Base-by-base conservation (phyloP, 23 tunicate species). In the Clavelina lepadiformis region DNA sequence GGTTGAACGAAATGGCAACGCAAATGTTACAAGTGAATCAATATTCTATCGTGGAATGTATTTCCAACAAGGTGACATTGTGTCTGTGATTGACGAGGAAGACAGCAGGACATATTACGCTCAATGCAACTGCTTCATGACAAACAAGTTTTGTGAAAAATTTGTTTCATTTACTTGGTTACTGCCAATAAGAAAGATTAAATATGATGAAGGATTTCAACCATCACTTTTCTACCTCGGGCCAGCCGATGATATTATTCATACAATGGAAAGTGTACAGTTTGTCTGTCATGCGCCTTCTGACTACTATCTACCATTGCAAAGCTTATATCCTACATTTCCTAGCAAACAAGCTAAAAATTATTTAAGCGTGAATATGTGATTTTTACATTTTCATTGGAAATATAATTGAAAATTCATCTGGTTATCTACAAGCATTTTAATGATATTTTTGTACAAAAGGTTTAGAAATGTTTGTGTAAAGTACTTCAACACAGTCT, bases 61-160 rank as follows among this genome's bases (percentile, higher is more conserved):
- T 68, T 80, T 58, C 67, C 96, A 88, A 55, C 33, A 45, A 25
- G 96, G 96, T 8, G 96, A 88, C 47, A 65, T 88, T 44, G 76
- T 88, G 19, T 74, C 74, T 63, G 96, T 88, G 15, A 51, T 88
- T 18, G 96, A 88, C 51, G 35, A 38, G 24, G 87, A 80, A 3
- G 87, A 88, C 44, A 65, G 65, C 3, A 45, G 47, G 26, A 73
- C 54, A 28, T 88, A 88, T 52, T 88, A 79, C 74, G 96, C 96
- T 1, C 96, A 88, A 80, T 79, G 96, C 72, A 68, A 62, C 21
- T 62, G 77, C 2, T 88, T 88, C 63, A 23, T 88, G 33, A 79
- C 82, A 26, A 65, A 88, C 52, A 47, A 67, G 33, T 80, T 54
- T 67, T 73, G 81, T 62, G 68, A 79, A 68, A 88, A 88, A 47